Evolutionary conservation across 2,113 vertebrate genomes (phyloP).

Genomic region (Strigops habroptila): DNA sequence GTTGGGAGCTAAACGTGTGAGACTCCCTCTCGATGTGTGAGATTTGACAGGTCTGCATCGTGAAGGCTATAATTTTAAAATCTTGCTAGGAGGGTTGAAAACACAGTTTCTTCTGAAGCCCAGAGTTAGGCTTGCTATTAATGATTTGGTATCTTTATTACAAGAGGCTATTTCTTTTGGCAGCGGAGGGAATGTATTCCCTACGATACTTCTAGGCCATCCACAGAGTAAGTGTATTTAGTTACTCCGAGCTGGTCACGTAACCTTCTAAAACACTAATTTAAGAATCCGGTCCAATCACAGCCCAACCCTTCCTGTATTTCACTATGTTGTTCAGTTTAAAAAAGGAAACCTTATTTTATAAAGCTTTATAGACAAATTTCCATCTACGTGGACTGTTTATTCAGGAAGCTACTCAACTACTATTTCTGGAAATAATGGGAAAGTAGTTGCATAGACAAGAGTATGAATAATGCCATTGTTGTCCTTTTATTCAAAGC

Average conservation of each 20-base stretch:
- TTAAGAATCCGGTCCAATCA: neutral
- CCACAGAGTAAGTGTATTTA: neutral
- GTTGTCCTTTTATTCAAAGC: constrained; percentile 17
- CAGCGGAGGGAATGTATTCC: neutral
- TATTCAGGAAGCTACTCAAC: constrained; percentile 42
- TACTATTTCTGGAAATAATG: constrained; percentile 58
- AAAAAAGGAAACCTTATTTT: constrained; percentile 19
- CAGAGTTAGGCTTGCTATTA: neutral
- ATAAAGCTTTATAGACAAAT: constrained; percentile 5
- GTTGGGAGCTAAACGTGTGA: neutral
- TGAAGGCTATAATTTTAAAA: neutral
- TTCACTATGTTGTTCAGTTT: neutral
- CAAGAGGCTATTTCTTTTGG: neutral
- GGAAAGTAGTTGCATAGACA: constrained; percentile 17
- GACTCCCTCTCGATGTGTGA: constrained; percentile 1
- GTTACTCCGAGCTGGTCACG: neutral
- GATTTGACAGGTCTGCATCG: neutral
- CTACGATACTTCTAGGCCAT: neutral
- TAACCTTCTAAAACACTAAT: constrained; percentile 21
- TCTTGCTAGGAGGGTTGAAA: constrained; percentile 30
- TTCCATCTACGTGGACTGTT: neutral
- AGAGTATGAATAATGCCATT: constrained; percentile 22
- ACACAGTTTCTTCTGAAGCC: neutral
- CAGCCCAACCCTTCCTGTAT: constrained; percentile 47
- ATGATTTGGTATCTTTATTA: constrained; percentile 28